A percentile compares a stretch with the other conserved stretches of the same genome.
These are phyloP conservation scores for Netelia inedita DNA, from an alignment of 2,888 invertebrate genomes.

Conservation along the genomic window DNA sequence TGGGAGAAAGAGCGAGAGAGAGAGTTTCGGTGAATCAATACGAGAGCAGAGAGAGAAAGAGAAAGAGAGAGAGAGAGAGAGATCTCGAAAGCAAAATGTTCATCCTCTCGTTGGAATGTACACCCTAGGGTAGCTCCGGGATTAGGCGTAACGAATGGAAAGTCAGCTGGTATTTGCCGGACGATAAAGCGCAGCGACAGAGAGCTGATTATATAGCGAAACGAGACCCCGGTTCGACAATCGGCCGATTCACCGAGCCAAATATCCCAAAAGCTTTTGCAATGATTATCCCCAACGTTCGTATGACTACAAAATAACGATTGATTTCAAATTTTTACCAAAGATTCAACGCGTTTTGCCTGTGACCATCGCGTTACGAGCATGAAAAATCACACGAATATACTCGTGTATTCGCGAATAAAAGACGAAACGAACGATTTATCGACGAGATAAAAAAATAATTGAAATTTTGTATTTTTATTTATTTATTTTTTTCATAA, in stretches of 20 bases:
- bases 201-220: slow-evolving; percentile 28
- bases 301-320: slow-evolving; percentile 9
- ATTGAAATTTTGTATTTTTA: too few species aligned
- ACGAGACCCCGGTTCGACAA: neutral
- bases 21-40: slow-evolving; percentile 4
- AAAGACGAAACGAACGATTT: too few species aligned
- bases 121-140: slow-evolving; percentile 11
- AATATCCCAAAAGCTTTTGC: slow-evolving; percentile 22
- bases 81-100: neutral
- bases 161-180: slow-evolving; percentile 59
- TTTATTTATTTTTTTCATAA: too few species aligned
- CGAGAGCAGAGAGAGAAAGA: neutral
- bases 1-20: too few species aligned
- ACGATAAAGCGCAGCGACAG: slow-evolving; percentile 43
- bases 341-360: too few species aligned
- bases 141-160: slow-evolving; percentile 64
- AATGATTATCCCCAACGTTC: slow-evolving; percentile 8
- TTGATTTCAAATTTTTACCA: too few species aligned
- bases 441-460: too few species aligned
- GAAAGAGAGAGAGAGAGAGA: slow-evolving; percentile 5
- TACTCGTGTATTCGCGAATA: too few species aligned
- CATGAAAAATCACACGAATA: too few species aligned
- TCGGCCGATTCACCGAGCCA: neutral
- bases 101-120: slow-evolving; percentile 23
- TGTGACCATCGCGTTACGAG: too few species aligned